A percentile compares a stretch with the other conserved stretches of the same genome.
These are phyloP conservation scores for Andrena minutula DNA, from an alignment of 2,888 invertebrate genomes.

Conservation along the genomic window DNA sequence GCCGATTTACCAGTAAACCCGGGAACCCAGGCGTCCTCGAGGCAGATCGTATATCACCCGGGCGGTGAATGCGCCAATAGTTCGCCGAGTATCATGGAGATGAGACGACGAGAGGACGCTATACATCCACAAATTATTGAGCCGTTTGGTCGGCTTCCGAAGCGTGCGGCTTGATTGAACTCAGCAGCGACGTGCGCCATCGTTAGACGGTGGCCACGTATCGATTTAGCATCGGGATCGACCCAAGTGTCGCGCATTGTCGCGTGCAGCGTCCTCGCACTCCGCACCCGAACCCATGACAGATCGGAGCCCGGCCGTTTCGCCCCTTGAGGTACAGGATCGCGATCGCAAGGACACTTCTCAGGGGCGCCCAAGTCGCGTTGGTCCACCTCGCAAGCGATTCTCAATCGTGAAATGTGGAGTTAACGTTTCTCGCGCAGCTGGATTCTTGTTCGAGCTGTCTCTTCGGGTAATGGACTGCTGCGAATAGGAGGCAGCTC, in stretches of 20 bases:
- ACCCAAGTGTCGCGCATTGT: constrained; percentile 50
- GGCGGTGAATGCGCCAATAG: constrained; percentile 48
- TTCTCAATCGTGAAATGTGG: background rate
- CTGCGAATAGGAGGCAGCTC: too few relatives aligned
- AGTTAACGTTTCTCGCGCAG: background rate
- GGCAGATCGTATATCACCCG: constrained; percentile 39
- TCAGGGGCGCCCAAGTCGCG: too few relatives aligned
- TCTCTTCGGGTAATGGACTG: background rate
- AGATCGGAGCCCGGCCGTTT: constrained; percentile 29
- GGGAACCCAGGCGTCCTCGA: background rate
- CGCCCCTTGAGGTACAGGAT: constrained; percentile 7
- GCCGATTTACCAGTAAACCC: constrained; percentile 11
- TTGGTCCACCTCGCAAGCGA: background rate
- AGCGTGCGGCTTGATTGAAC: constrained; percentile 51
- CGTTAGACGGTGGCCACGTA: constrained; percentile 41
- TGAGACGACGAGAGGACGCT: constrained; percentile 38
- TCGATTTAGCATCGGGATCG: constrained; percentile 53
- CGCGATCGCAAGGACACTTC: background rate
- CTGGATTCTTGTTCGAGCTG: background rate
- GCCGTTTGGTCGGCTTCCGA: constrained; percentile 46
- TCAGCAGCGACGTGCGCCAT: constrained; percentile 27
- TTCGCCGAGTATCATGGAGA: constrained; percentile 47
- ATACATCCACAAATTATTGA: constrained; percentile 60
- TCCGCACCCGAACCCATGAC: constrained; percentile 35
- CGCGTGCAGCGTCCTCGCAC: constrained; percentile 33